These are phyloP conservation scores for Benthosema pterotum DNA, from an alignment of 2,797 vertebrate genomes.

Conservation along the genomic window DNA sequence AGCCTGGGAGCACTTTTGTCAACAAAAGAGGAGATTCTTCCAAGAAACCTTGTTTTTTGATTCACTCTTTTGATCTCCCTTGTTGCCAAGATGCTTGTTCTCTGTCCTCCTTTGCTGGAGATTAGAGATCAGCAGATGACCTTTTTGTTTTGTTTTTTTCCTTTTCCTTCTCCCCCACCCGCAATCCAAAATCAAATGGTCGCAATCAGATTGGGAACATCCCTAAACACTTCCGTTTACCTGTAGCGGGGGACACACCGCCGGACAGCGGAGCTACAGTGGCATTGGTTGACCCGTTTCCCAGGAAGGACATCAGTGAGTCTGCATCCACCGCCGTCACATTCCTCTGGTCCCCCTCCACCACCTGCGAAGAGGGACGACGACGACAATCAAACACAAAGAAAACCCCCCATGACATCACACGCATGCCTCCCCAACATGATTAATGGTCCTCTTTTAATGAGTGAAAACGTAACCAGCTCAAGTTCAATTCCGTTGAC, in stretches of 20 bases:
- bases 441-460: conserved; percentile 14
- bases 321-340: conserved; percentile 23
- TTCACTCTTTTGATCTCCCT: too few relatives aligned
- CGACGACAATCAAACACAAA: neutral
- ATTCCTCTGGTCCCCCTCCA: conserved; percentile 79
- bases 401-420: neutral
- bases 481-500: neutral
- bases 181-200: too few relatives aligned
- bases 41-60: too few relatives aligned
- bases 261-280: neutral
- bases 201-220: too few relatives aligned
- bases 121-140: too few relatives aligned
- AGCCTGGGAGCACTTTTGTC: too few relatives aligned
- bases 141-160: too few relatives aligned
- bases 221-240: too few relatives aligned
- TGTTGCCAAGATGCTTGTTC: too few relatives aligned
- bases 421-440: neutral
- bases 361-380: conserved; percentile 71
- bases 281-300: conserved; percentile 35
- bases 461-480: neutral
- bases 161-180: too few relatives aligned
- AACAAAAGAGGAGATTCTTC: too few relatives aligned
- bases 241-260: neutral
- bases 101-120: too few relatives aligned
- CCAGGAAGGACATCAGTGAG: conserved; percentile 28